Conservation (phyloP, 2,113 vertebrate genomes). For the Pardalotus punctatus region DNA sequence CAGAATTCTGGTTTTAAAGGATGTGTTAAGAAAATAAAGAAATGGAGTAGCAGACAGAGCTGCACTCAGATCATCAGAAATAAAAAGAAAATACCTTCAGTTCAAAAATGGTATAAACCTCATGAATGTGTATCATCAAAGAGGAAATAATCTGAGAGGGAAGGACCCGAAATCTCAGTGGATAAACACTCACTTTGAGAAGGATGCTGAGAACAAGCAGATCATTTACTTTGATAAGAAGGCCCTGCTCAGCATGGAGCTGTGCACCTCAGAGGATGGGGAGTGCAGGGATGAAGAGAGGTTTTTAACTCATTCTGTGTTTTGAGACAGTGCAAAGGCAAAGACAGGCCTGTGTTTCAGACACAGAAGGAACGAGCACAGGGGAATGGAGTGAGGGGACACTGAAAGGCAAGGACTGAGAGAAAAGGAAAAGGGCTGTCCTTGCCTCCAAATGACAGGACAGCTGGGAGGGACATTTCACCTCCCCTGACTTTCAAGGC, state of each 20-base stretch:
- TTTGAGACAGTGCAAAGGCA: neutral
- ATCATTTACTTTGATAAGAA: neutral
- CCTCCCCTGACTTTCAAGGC: neutral
- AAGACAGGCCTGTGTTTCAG: accelerated
- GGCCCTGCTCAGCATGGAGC: neutral
- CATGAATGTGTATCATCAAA: neutral
- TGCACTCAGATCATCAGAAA: neutral
- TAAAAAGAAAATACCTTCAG: neutral
- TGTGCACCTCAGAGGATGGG: neutral
- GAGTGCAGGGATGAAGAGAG: neutral
- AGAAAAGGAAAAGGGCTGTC: neutral
- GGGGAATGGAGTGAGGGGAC: accelerated
- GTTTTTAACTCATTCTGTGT: neutral
- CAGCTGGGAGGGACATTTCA: neutral
- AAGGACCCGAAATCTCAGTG: neutral
- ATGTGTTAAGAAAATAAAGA: neutral
- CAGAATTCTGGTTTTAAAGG: neutral
- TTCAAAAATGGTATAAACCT: neutral
- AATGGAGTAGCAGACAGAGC: neutral
- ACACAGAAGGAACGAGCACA: neutral
- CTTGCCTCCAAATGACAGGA: neutral
- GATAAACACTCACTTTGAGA: neutral
- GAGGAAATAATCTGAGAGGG: neutral
- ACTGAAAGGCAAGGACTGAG: neutral
- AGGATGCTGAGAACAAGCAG: neutral